These are phyloP conservation scores for Biston stratarius DNA, from an alignment of 2,888 invertebrate species.

Conservation along the genomic window DNA sequence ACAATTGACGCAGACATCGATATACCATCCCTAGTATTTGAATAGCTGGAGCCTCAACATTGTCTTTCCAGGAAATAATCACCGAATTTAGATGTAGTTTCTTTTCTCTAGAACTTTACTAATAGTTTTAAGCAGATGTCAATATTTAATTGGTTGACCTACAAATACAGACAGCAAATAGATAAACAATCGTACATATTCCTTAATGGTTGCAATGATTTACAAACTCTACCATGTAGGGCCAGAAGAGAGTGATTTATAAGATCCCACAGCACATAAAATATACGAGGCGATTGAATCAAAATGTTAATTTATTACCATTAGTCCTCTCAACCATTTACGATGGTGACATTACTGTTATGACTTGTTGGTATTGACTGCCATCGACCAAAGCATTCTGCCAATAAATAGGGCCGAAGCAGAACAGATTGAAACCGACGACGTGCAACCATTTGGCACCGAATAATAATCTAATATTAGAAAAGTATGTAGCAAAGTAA, in stretches of 20 bases:
- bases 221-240: conserved; percentile 61
- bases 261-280: conserved; percentile 55
- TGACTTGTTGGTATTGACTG: conserved; percentile 35
- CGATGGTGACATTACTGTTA: conserved; percentile 40
- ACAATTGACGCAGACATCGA: conserved; percentile 30
- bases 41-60: conserved; percentile 2
- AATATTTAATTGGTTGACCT: conserved; percentile 24
- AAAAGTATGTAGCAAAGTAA: conserved; percentile 57
- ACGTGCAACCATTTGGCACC: conserved; percentile 65
- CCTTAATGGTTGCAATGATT: conserved; percentile 56
- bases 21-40: conserved; percentile 4
- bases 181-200: conserved; percentile 26
- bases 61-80: conserved; percentile 15
- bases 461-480: conserved; percentile 66
- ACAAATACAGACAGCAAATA: conserved; percentile 26
- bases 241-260: conserved; percentile 66
- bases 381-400: conserved; percentile 29
- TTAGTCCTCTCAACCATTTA: conserved; percentile 46
- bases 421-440: conserved; percentile 52
- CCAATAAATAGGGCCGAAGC: conserved; percentile 41
- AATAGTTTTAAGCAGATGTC: conserved; percentile 17
- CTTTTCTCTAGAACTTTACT: conserved; percentile 15
- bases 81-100: conserved; percentile 10
- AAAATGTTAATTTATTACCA: conserved; percentile 44
- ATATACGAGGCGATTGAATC: conserved; percentile 47